Evolutionary conservation across 2,797 vertebrate genomes (phyloP).

Genomic region (Melanotaenia pygmaea): DNA sequence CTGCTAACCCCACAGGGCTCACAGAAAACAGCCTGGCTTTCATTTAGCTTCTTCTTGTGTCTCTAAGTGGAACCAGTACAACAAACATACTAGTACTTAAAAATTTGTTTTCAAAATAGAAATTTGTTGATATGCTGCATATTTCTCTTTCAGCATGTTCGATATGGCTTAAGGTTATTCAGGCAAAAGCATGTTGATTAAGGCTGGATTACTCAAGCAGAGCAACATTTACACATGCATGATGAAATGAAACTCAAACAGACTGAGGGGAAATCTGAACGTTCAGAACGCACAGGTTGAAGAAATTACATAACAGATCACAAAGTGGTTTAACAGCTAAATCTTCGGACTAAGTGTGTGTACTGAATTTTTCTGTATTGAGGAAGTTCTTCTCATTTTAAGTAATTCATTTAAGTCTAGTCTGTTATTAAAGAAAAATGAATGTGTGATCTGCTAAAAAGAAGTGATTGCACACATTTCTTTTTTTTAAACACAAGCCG

Average conservation of each 20-base stretch:
- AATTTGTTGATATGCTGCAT: constrained; percentile 16
- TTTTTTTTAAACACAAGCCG: constrained; percentile 13
- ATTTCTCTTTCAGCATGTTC: constrained; percentile 9
- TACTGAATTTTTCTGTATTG: neutral
- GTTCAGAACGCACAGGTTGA: neutral
- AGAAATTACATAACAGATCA: constrained; percentile 10
- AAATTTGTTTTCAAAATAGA: constrained; percentile 29
- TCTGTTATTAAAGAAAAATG: constrained; percentile 10
- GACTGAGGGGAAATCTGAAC: neutral
- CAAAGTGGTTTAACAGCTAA: constrained; percentile 15
- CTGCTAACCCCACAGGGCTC: constrained; percentile 61
- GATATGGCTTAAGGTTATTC: neutral
- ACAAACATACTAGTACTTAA: constrained; percentile 54
- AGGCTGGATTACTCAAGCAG: constrained; percentile 10
- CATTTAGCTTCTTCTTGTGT: constrained; percentile 53
- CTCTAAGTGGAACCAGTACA: constrained; percentile 42
- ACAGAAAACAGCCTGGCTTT: constrained; percentile 67
- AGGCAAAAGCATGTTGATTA: constrained; percentile 3
- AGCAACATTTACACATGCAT: neutral
- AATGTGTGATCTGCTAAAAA: constrained; percentile 16
- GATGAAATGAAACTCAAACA: constrained; percentile 11
- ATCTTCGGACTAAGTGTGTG: constrained; percentile 3
- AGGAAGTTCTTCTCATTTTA: neutral
- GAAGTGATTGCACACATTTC: constrained; percentile 27
- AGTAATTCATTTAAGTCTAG: constrained; percentile 2